Base-by-base conservation (phyloP, 2,113 vertebrate species). In the Brachirus orientalis region DNA sequence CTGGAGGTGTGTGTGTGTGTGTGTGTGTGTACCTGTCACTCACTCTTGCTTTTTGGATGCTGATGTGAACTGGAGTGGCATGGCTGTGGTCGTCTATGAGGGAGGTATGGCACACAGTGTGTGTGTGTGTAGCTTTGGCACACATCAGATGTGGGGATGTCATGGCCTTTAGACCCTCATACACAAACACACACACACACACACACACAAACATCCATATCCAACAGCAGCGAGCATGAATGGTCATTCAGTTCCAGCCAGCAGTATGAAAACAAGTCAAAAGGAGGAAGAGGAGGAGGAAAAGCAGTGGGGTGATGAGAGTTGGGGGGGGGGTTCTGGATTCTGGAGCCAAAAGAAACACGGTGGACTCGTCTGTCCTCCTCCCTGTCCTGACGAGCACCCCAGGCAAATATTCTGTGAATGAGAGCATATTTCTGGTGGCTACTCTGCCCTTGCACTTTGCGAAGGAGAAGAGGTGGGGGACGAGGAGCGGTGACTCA, bases 211-310 rank as follows among this genome's bases (percentile, higher is more conserved):
- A 75, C 80, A 83, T 79, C 77, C 80, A 86, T 75, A 88, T 84
- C 82, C 83, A 81, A 70, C 85, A 82, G 86, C 86, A 83, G 75
- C 44, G 69, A 83, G 86, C 83, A 84, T 83, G 83, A 92, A 89
- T 82, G 86, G 81, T 85, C 83, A 86, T 90, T 92, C 87, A 91
- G 83, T 78, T 81, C 53, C 69, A 89, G 90, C 88, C 91, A 91
- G 81, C 77, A 80, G 79, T 82, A 88, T 86, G 79, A 89, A 91
- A 90, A 90, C 83, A 84, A 87, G 82, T 91, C 78, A 82, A 82
- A 75, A 84, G 70, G 70, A 68, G 73, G 62, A 60, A 47, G 84
- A 67, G 63, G 71, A 80, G 77, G 67, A 66, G 66, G 71, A 47
- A 18, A 60, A 33, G 12, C 0, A 43, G 40, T 11, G 14, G 51